Evolutionary conservation across 1,140 invertebrate genomes (phyloP).

Genomic region (Asobara japonica): DNA sequence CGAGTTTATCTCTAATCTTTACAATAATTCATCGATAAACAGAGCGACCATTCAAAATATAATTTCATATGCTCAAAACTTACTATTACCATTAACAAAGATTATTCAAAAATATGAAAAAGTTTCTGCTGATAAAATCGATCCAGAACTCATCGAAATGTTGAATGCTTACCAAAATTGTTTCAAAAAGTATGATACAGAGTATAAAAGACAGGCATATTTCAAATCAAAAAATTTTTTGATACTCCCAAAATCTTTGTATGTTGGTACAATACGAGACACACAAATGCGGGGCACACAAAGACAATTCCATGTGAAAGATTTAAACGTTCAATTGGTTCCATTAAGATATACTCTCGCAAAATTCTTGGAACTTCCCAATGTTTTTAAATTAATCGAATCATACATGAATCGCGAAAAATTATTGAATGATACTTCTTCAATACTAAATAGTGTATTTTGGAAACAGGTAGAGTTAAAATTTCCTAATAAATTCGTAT

Average conservation of each 20-base stretch:
- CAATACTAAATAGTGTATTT: slow-evolving; percentile 18
- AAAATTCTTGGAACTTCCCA: slow-evolving; percentile 24
- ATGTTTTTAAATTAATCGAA: slow-evolving; percentile 19
- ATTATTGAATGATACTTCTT: background rate
- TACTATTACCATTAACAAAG: too few relatives aligned
- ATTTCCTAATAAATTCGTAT: slow-evolving; percentile 21
- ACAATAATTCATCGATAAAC: too few relatives aligned
- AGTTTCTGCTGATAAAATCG: background rate
- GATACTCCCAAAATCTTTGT: too few relatives aligned
- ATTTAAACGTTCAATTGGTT: background rate
- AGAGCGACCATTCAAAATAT: too few relatives aligned
- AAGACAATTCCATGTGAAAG: too few relatives aligned
- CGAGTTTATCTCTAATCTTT: too few relatives aligned
- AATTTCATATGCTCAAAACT: too few relatives aligned
- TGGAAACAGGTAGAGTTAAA: slow-evolving; percentile 21
- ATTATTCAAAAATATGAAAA: background rate
- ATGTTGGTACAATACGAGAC: background rate
- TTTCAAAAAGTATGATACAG: background rate
- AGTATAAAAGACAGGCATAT: background rate
- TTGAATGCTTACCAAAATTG: background rate
- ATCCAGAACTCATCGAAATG: background rate
- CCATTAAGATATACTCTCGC: background rate
- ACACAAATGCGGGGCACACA: background rate
- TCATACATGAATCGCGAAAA: background rate
- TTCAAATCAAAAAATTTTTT: too few relatives aligned